These are phyloP conservation scores for Artibeus jamaicensis DNA, from an alignment of 2,797 vertebrate genomes.

Conservation along the genomic window DNA sequence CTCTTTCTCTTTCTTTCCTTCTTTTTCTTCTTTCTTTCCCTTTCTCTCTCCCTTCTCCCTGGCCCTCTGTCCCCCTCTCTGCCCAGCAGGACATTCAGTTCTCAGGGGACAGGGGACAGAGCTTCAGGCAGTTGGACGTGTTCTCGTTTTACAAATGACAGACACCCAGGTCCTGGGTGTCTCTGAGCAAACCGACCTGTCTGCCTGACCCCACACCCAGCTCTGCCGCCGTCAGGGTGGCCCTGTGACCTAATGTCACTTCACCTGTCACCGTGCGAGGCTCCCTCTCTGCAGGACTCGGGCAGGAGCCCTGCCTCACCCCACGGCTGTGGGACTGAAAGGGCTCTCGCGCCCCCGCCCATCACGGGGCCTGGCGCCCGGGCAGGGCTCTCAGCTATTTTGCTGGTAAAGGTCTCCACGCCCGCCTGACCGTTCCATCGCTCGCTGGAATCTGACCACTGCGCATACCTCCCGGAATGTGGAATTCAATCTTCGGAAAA, in stretches of 20 bases:
- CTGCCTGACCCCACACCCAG: not conserved
- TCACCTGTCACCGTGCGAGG: not conserved
- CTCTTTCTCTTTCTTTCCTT: no score
- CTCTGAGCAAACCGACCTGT: not conserved
- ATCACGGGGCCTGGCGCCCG: not conserved
- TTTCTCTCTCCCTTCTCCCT: not conserved
- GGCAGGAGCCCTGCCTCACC: not conserved
- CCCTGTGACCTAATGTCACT: not conserved
- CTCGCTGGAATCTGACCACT: not conserved
- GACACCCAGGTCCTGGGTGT: not conserved
- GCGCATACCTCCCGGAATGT: not conserved
- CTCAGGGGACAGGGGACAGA: not conserved
- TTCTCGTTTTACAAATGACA: not conserved
- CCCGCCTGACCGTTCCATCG: no score
- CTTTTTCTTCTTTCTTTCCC: no score
- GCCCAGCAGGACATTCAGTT: not conserved
- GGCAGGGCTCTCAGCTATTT: not conserved
- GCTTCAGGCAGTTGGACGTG: accelerated
- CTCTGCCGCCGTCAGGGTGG: not conserved
- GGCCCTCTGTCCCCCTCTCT: not conserved
- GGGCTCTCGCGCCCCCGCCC: not conserved
- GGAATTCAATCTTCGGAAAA: not conserved
- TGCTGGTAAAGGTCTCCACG: not conserved
- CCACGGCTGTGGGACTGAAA: not conserved
- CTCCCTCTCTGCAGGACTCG: not conserved